Evolutionary conservation across 2,888 invertebrate genomes (phyloP).

Genomic region (Pheosia gnoma): DNA sequence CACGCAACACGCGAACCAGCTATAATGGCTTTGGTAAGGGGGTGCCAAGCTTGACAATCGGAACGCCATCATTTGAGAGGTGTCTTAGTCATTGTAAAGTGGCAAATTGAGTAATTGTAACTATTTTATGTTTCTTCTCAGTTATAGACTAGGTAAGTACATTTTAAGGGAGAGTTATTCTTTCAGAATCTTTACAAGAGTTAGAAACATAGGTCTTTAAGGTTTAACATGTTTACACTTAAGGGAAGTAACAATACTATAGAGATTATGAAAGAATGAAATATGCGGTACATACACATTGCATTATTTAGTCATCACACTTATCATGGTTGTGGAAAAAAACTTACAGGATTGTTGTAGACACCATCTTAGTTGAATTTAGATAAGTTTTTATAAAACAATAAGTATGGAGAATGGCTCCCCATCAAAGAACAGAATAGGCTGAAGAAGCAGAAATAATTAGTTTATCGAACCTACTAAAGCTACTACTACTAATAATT

Average conservation of each 20-base stretch:
- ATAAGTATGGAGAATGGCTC: conserved; percentile 13
- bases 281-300: not conserved
- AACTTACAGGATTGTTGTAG: conserved; percentile 6
- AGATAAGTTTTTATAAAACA: conserved; percentile 27
- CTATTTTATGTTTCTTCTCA: not conserved
- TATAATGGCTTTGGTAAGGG: not conserved
- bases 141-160: not conserved
- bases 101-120: not conserved
- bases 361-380: conserved; percentile 19
- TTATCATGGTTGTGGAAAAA: conserved; percentile 13
- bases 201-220: no score
- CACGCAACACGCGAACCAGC: conserved; percentile 35
- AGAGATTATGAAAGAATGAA: no score
- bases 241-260: not conserved
- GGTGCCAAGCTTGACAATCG: conserved; percentile 9
- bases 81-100: not conserved
- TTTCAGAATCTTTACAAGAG: no score
- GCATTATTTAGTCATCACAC: not conserved
- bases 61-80: conserved; percentile 3
- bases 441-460: not conserved
- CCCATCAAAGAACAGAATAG: not conserved
- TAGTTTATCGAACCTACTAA: not conserved
- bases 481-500: not conserved
- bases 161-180: no score
- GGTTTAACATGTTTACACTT: not conserved